These are phyloP conservation scores for Craseonycteris thonglongyai DNA, from an alignment of 2,113 vertebrate genomes.

Conservation along the genomic window DNA sequence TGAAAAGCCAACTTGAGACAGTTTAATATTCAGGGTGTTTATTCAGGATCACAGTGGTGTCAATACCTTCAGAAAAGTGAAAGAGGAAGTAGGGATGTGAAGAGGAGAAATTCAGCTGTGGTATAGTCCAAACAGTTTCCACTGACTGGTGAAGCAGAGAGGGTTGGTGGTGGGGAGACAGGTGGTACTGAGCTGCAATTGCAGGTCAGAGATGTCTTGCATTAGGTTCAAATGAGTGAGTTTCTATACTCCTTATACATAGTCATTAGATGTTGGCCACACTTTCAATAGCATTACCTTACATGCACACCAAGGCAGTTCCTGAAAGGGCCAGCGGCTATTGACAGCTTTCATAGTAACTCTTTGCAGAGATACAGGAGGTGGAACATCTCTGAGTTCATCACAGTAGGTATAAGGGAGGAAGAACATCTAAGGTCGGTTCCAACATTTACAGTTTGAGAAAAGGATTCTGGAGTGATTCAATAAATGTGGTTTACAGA, in stretches of 20 bases:
- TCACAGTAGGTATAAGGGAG: background rate
- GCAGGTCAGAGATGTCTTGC: background rate
- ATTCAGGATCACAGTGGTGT: background rate
- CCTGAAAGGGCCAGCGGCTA: background rate
- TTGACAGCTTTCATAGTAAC: background rate
- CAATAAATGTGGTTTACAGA: background rate
- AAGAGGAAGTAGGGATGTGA: background rate
- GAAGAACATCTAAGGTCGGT: background rate
- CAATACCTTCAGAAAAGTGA: background rate
- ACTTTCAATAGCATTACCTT: rapidly evolving
- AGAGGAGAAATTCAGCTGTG: background rate
- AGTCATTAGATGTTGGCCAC: background rate
- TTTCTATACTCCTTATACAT: rapidly evolving
- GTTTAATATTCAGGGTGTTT: background rate
- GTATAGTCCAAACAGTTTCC: background rate
- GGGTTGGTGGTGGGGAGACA: no score
- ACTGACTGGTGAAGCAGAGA: no score
- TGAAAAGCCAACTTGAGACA: background rate
- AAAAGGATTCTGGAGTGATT: background rate
- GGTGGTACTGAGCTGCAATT: no score
- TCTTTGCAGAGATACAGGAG: background rate
- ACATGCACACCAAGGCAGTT: background rate
- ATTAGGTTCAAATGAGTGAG: background rate
- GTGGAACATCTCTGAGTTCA: background rate
- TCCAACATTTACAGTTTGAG: background rate